These are phyloP conservation scores for Micromesistius poutassou DNA, from an alignment of 2,797 vertebrate genomes.

Conservation along the genomic window DNA sequence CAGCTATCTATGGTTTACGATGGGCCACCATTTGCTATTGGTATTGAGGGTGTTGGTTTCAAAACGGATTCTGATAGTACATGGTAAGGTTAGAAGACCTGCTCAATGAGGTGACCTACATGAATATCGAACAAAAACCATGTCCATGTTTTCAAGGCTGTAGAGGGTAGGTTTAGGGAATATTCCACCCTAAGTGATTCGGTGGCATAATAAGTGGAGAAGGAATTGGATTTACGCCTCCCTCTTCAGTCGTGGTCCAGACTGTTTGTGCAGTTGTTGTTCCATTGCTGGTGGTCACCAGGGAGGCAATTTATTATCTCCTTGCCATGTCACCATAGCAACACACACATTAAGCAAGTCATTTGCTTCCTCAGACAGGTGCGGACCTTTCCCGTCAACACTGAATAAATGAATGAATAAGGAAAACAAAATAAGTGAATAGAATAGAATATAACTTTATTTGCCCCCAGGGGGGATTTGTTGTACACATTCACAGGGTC, in stretches of 20 bases:
- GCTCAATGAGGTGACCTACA: neutral
- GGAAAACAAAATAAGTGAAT: neutral
- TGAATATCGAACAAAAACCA: neutral
- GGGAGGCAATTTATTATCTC: neutral
- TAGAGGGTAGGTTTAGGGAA: neutral
- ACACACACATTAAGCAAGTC: neutral
- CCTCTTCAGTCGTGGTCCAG: neutral
- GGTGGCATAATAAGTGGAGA: neutral
- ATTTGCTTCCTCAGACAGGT: neutral
- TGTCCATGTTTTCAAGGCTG: neutral
- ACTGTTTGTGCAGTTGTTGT: neutral
- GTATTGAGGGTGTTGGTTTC: neutral
- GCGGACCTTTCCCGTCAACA: neutral
- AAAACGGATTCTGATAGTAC: neutral
- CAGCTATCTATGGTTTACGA: neutral
- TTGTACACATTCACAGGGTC: neutral
- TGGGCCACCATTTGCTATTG: neutral
- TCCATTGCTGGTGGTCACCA: neutral
- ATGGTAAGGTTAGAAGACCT: neutral
- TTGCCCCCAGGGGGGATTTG: neutral
- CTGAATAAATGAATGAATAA: neutral
- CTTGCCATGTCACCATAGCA: neutral
- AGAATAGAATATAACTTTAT: neutral
- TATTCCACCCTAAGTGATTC: neutral
- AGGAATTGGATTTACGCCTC: neutral